phyloP scores from a whole-genome alignment of 92 coral and sea anemone genomes.

The Palythoa grandis region DNA sequence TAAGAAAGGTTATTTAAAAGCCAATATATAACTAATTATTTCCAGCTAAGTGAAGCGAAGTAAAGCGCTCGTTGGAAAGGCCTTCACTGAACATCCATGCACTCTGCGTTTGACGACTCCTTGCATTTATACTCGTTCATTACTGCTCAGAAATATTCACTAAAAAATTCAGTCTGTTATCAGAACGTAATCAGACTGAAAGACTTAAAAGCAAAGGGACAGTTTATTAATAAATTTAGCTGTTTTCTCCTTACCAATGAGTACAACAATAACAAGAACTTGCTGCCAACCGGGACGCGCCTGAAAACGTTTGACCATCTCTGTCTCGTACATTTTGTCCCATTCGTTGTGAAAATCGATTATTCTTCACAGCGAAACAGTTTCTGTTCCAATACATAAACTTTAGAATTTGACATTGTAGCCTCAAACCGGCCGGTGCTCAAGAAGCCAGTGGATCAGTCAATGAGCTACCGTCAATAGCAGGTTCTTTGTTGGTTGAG shows the following conservation, averaged over 20 bases:
- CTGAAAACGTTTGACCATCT: slow-evolving; percentile 78
- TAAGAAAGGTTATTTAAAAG: too few relatives aligned
- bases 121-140: too few relatives aligned
- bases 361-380: not conserved
- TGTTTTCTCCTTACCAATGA: slow-evolving; percentile 53
- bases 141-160: too few relatives aligned
- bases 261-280: slow-evolving; percentile 53
- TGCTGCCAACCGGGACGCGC: slow-evolving; percentile 80
- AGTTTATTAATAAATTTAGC: not conserved
- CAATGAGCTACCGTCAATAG: not conserved
- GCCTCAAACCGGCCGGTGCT: slow-evolving; percentile 19
- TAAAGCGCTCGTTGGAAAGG: too few relatives aligned
- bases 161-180: too few relatives aligned
- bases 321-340: slow-evolving; percentile 53
- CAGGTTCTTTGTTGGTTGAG: slow-evolving; percentile 9
- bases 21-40: too few relatives aligned
- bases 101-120: too few relatives aligned
- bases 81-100: not conserved
- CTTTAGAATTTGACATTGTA: not conserved
- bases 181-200: too few relatives aligned
- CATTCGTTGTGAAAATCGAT: not conserved
- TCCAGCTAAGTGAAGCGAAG: too few relatives aligned
- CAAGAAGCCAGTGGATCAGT: not conserved
- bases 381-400: not conserved
- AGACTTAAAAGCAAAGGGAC: too few relatives aligned